Conservation (phyloP, 2,888 invertebrate species). For the Sinodicranocentrus sp. region DNA sequence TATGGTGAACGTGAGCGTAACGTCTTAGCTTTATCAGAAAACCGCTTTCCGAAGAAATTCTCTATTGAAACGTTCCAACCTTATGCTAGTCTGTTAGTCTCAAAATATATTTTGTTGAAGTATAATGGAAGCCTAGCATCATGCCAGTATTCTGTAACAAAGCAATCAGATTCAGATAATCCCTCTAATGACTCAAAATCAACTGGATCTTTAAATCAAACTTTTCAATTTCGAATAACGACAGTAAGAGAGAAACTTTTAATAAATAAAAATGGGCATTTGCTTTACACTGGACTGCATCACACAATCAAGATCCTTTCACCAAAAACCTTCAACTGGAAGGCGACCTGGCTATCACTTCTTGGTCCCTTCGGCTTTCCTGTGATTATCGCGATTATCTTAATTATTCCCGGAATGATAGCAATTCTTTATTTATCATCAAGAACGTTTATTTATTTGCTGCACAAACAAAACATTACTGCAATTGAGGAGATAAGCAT, state of each 20-base stretch:
- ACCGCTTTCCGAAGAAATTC: not conserved
- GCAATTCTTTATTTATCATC: not conserved
- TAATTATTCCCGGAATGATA: slow-evolving; percentile 10
- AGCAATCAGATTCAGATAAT: too few species aligned
- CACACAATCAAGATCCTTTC: not conserved
- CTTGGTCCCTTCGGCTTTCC: slow-evolving; percentile 5
- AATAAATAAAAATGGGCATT: not conserved
- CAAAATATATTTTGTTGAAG: slow-evolving; percentile 12
- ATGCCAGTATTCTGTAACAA: not conserved
- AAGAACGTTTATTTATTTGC: too few species aligned
- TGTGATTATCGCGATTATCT: not conserved
- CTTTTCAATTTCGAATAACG: not conserved
- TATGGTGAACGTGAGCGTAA: not conserved
- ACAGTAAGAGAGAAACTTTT: not conserved
- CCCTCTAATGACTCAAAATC: too few species aligned
- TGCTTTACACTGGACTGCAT: not conserved
- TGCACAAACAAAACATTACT: too few species aligned
- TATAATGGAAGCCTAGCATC: slow-evolving; percentile 20
- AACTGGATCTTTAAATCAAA: too few species aligned
- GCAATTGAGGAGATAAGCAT: too few species aligned
- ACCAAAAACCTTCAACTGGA: not conserved
- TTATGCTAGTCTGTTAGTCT: not conserved
- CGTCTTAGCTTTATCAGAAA: not conserved
- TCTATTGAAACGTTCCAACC: not conserved
- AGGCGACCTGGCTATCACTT: not conserved